These are phyloP conservation scores for Enteromius treurensis DNA, from an alignment of 2,797 vertebrate genomes.

Conservation along the genomic window DNA sequence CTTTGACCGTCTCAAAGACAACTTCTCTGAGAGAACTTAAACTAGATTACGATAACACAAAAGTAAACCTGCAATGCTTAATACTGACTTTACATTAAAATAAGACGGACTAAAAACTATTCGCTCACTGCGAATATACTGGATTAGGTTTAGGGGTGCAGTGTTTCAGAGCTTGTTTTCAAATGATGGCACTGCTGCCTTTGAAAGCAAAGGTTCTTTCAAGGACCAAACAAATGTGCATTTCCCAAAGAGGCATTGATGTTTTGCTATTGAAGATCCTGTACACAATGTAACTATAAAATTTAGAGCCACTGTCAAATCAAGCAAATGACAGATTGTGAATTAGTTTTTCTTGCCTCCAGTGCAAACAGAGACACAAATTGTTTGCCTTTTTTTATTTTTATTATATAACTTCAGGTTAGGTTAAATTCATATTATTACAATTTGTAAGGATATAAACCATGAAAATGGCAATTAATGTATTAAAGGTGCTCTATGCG, in stretches of 20 bases:
- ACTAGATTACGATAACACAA: slow-evolving; percentile 42
- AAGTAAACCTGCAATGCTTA: slow-evolving; percentile 50
- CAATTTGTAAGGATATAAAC: slow-evolving; percentile 31
- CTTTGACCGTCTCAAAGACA: slow-evolving; percentile 15
- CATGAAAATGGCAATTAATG: slow-evolving; percentile 24
- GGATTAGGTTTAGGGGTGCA: slow-evolving; percentile 22
- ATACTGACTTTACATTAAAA: slow-evolving; percentile 29
- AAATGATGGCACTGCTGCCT: slow-evolving; percentile 59
- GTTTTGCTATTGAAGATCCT: not conserved
- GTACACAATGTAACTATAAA: not conserved
- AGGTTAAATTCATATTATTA: not conserved
- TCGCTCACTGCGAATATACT: not conserved
- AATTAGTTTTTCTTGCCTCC: not conserved
- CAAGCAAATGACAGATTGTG: not conserved
- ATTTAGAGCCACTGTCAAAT: slow-evolving; percentile 12
- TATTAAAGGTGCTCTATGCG: too few species aligned
- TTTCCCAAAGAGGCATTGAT: slow-evolving; percentile 27
- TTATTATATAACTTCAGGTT: not conserved
- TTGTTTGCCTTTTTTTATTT: not conserved
- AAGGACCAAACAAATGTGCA: slow-evolving; percentile 15
- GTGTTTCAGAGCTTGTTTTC: slow-evolving; percentile 12
- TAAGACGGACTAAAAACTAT: slow-evolving; percentile 18
- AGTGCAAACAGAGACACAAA: slow-evolving; percentile 39
- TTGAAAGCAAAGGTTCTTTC: slow-evolving; percentile 5
- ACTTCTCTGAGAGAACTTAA: slow-evolving; percentile 37